phyloP scores from a whole-genome alignment of 2,797 vertebrate genomes.

The Sebastes glaucus region DNA sequence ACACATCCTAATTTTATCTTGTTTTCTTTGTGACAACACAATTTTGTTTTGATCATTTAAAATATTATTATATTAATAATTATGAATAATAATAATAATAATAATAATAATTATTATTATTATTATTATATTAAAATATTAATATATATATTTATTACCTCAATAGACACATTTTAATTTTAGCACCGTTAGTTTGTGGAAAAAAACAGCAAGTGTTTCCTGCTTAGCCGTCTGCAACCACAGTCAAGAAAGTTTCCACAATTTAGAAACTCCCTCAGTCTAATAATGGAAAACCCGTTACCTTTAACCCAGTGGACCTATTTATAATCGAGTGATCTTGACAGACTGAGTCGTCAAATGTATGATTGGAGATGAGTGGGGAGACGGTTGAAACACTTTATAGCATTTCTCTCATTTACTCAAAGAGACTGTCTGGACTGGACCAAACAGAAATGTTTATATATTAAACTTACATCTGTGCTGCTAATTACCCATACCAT shows the following conservation, averaged over 20 bases:
- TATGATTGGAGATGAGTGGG: not conserved
- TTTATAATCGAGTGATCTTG: not conserved
- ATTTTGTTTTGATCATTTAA: not conserved
- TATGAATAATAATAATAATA: too few relatives aligned
- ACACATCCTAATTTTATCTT: not conserved
- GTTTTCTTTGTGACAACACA: not conserved
- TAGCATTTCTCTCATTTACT: too few relatives aligned
- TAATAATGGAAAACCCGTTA: not conserved
- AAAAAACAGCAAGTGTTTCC: not conserved
- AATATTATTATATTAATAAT: not conserved
- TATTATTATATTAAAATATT: too few relatives aligned
- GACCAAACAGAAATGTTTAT: too few relatives aligned
- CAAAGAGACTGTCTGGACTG: too few relatives aligned
- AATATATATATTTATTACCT: not conserved
- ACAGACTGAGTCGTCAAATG: not conserved
- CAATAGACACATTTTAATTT: not conserved
- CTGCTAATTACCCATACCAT: too few relatives aligned
- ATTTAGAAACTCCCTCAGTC: not conserved
- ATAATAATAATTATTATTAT: too few relatives aligned
- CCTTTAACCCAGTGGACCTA: not conserved
- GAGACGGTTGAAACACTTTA: too few relatives aligned
- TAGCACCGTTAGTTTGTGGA: not conserved
- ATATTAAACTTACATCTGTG: too few relatives aligned
- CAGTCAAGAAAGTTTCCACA: not conserved
- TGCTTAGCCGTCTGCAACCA: not conserved